phyloP scores from a whole-genome alignment of 23 tunicate species.

The Phallusia fumigata region DNA sequence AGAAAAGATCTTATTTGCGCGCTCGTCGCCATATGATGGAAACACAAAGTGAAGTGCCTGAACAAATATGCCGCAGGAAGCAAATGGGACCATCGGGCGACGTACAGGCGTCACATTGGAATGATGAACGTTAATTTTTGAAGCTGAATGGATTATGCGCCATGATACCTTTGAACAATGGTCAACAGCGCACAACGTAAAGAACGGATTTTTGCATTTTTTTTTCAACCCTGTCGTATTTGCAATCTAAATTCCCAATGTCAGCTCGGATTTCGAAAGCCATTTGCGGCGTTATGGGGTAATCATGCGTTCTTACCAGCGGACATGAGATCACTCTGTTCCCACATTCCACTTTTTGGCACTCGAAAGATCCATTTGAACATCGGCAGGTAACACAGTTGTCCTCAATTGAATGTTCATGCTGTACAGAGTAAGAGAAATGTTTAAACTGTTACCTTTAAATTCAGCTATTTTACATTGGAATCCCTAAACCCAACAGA shows the following conservation, averaged over 20 bases:
- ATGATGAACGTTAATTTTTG: not conserved
- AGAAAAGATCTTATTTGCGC: not conserved
- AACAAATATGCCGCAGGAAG: conserved; percentile 1
- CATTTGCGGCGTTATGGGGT: too few relatives aligned
- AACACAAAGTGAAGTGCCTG: conserved; percentile 1
- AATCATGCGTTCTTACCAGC: not conserved
- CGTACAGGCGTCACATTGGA: not conserved
- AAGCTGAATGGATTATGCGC: too few relatives aligned
- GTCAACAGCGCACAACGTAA: not conserved
- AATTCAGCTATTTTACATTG: too few relatives aligned
- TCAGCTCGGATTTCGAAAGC: too few relatives aligned
- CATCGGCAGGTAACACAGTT: not conserved
- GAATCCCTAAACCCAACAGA: too few relatives aligned
- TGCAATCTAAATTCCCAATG: too few relatives aligned
- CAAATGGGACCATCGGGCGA: not conserved
- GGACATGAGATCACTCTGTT: not conserved
- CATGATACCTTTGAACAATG: too few relatives aligned
- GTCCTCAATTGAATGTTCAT: not conserved
- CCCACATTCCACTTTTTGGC: conserved; percentile 3
- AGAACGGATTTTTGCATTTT: not conserved
- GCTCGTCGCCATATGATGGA: not conserved
- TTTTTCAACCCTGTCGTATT: not conserved
- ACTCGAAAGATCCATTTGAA: not conserved
- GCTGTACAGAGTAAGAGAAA: not conserved
- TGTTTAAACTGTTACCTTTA: too few relatives aligned